Base-by-base conservation (phyloP, 2,113 vertebrate species). In the Zosterops borbonicus region DNA sequence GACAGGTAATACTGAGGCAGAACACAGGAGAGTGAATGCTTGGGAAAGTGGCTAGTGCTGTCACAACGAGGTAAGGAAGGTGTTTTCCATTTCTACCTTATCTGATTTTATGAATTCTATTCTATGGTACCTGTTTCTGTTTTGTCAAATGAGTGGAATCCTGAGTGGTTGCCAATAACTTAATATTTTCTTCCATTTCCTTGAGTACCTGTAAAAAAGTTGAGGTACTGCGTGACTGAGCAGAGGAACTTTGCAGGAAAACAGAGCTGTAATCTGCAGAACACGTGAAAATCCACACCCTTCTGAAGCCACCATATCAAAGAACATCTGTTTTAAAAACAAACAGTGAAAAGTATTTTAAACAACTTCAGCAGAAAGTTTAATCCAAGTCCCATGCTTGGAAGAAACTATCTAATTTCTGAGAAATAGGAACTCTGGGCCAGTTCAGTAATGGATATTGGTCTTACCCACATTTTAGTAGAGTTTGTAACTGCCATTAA, bases 341-440 rank as follows among this genome's bases (percentile, higher is more conserved):
- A 94, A 85, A 64, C 62, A 75, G 64, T 8, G 3, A 87, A 92
- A 92, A 87, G 16, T 90, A 90, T 91, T 97, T 90, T 76, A 90
- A 95, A 46, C 41, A 83, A 67, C 65, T 92, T 93, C 84, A 91
- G 69, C 60, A 86, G 52, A 78, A 91, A 81, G 33, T 50, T 84
- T 91, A 89, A 79, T 95, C 52, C 92, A 96, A 91, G 82, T 74
- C 87, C 60, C 65, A 71, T 91, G 78, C 73, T 90, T 88, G 93
- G 90, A 95, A 93, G 93, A 87, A 93, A 73, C 78, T 7, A 73
- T 71, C 75, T 81, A 49, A 90, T 95, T 96, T 96, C 93, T 95
- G 90, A 92, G 93, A 97, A 97, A 95, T 63, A 60, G 83, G 78
- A 94, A 87, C 68, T 93, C 85, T 83, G 92, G 64, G 83, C 83